Evolutionary conservation across 1,140 invertebrate species (phyloP).

Genomic region (Drosophila equinoxialis): DNA sequence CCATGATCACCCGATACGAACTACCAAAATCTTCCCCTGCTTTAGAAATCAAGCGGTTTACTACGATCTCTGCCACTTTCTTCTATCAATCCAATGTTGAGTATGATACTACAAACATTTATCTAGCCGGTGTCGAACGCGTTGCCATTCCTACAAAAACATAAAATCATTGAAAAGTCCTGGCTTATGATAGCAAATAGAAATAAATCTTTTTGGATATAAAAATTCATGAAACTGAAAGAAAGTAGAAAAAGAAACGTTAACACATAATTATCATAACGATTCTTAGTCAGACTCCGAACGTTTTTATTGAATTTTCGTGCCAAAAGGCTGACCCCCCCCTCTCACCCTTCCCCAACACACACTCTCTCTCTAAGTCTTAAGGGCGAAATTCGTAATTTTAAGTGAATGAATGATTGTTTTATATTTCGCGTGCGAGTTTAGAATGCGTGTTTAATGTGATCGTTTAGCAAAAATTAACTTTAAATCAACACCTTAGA

Average conservation of each 20-base stretch:
- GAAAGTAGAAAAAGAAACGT: not conserved
- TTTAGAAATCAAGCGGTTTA: not conserved
- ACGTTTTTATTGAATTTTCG: not conserved
- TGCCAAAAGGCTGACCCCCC: not conserved
- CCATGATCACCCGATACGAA: not conserved
- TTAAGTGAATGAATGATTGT: slow-evolving; percentile 49
- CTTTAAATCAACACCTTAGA: slow-evolving; percentile 68
- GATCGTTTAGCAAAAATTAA: slow-evolving; percentile 81
- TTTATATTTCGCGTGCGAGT: slow-evolving; percentile 21
- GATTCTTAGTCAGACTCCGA: not conserved
- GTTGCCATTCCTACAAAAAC: not conserved
- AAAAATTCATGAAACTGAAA: not conserved
- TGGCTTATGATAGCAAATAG: not conserved
- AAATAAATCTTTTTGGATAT: not conserved
- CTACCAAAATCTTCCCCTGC: not conserved
- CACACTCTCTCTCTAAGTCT: slow-evolving; percentile 28
- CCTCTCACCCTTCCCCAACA: slow-evolving; percentile 33
- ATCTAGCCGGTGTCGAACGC: not conserved
- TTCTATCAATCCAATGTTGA: not conserved
- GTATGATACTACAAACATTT: not conserved
- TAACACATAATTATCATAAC: not conserved
- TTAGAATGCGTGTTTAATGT: slow-evolving; percentile 65
- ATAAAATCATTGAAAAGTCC: not conserved
- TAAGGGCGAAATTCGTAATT: slow-evolving; percentile 75
- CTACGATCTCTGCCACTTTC: slow-evolving; percentile 2